These are phyloP conservation scores for Bombus terrestris DNA, from an alignment of 1,140 invertebrate species.

Conservation along the genomic window DNA sequence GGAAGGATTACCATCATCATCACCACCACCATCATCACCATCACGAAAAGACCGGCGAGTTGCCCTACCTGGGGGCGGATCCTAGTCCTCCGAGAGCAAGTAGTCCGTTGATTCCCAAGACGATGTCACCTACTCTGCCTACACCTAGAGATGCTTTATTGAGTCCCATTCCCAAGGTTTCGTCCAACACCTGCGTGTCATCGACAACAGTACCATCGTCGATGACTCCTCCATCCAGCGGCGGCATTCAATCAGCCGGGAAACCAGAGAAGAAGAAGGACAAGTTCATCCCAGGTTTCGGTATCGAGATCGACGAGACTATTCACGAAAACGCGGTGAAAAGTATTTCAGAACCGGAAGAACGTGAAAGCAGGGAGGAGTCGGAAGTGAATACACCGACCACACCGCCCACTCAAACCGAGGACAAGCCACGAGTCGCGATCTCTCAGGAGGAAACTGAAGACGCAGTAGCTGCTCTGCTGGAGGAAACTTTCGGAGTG, in stretches of 20 bases:
- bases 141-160: constrained; percentile 81
- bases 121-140: constrained; percentile 76
- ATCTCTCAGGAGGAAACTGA: constrained; percentile 97
- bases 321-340: constrained; percentile 92
- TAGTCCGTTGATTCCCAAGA: constrained; percentile 77
- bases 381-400: constrained; percentile 70
- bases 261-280: constrained; percentile 84
- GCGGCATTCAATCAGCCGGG: constrained; percentile 56
- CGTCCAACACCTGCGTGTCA: neutral
- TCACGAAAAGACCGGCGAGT: constrained; percentile 75
- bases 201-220: constrained; percentile 59
- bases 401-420: constrained; percentile 80
- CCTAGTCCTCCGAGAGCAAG: constrained; percentile 78
- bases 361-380: constrained; percentile 79
- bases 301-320: constrained; percentile 86
- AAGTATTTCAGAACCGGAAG: constrained; percentile 86
- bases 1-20: constrained; percentile 87
- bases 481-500: constrained; percentile 91
- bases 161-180: constrained; percentile 84
- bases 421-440: constrained; percentile 90
- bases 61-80: constrained; percentile 78
- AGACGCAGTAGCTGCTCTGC: constrained; percentile 93
- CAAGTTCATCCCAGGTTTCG: constrained; percentile 88
- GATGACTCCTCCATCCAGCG: constrained; percentile 76
- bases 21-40: constrained; percentile 84